Base-by-base conservation (phyloP, 2,113 vertebrate species). In the Seriola dumerili region DNA sequence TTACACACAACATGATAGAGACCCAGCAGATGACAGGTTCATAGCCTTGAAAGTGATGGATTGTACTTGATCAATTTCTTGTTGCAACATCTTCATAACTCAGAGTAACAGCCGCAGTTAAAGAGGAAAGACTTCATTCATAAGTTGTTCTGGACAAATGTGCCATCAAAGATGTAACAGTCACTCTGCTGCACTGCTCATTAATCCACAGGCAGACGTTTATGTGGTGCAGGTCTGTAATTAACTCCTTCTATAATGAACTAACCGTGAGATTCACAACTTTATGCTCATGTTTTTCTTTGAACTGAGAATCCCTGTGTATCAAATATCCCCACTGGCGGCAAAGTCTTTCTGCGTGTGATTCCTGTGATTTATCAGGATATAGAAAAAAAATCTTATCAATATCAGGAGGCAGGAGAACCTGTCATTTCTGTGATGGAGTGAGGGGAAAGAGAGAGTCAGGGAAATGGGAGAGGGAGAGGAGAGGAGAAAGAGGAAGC, bases 211-310 rank as follows among this genome's bases (percentile, higher is more conserved):
- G 74, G 58, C 23, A 54, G 50, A 75, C 59, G 13, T 66, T 61
- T 48, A 48, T 44, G n/a, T 50, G 21, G 34, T 11, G 67, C 54
- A 57, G 44, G 25, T 74, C 23, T 55, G 38, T 46, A 80, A 66
- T 54, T 58, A 65, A 71, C 65, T 67, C 44, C 16, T 36, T 34
- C 42, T 14, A 36, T 7, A 57, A 32, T 73, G 9, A 67, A 67
- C 13, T 55, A 61, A 55, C 36, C 10, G 57, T n/a, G 5, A 29
- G 23, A 55, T n/a, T 63, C 25, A n/a, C 78, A 25, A 21, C 63
- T 76, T 73, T 77, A 14, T 29, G 29, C n/a, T 67, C 29, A 25
- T 70, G 64, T 78, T 74, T 81, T 69, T 44, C 87, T 89, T 89
- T 86, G 69, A 80, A 81, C 63, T 3, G 48, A 57, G 25, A 32